A percentile compares a stretch with the other conserved stretches of the same genome.
These are phyloP conservation scores for Lota lota DNA, from an alignment of 2,113 vertebrate genomes.

Conservation along the genomic window DNA sequence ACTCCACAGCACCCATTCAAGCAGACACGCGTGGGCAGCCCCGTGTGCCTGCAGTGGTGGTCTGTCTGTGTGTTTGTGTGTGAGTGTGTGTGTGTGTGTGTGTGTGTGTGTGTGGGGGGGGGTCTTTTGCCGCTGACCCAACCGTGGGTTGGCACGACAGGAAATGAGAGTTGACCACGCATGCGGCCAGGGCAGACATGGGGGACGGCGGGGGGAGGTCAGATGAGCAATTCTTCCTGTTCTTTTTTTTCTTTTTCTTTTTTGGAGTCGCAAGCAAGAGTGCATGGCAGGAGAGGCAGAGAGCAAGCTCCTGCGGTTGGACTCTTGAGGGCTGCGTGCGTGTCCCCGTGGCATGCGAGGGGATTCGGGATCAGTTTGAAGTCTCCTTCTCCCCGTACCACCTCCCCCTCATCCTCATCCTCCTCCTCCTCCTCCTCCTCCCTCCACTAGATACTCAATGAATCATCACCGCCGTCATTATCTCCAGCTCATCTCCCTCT, in stretches of 20 bases:
- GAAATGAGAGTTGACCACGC: too few relatives aligned
- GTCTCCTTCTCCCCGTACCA: too few relatives aligned
- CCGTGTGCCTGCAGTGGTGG: conserved; percentile 47
- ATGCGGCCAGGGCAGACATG: too few relatives aligned
- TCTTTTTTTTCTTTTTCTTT: too few relatives aligned
- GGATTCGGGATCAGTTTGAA: too few relatives aligned
- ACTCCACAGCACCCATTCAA: conserved; percentile 33
- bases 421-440: conserved; percentile 10
- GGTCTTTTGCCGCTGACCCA: neutral
- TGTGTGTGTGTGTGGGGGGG: neutral
- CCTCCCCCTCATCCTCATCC: too few relatives aligned
- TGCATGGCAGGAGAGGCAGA: neutral
- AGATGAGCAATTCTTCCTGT: too few relatives aligned
- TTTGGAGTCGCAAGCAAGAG: too few relatives aligned
- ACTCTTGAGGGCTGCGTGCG: too few relatives aligned
- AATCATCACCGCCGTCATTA: conserved; percentile 45
- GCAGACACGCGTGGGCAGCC: conserved; percentile 52
- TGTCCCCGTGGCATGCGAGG: too few relatives aligned
- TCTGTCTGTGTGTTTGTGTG: conserved; percentile 50
- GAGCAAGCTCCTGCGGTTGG: neutral
- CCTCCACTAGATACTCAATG: conserved; percentile 47
- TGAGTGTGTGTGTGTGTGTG: conserved; percentile 25
- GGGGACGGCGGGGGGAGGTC: too few relatives aligned
- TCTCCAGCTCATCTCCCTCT: conserved; percentile 9
- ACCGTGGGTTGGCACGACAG: too few relatives aligned